Conservation (phyloP, 2,113 vertebrate species). For the Hemiprocne comata region DNA sequence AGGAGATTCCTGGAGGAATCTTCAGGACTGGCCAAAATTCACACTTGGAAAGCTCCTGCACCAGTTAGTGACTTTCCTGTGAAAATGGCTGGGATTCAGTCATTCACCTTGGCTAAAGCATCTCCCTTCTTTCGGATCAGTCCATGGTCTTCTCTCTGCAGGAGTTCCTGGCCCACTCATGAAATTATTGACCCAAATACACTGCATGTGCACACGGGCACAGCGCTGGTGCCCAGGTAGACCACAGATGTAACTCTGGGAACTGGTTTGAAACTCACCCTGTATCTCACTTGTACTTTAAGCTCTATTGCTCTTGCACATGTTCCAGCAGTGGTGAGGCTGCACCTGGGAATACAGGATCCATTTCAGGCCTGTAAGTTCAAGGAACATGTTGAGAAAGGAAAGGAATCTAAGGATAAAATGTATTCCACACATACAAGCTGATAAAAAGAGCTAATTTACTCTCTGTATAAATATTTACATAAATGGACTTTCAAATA, state of each 20-base stretch:
- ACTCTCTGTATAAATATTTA: not conserved
- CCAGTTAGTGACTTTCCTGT: not conserved
- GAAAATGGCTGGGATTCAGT: not conserved
- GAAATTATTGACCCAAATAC: not conserved
- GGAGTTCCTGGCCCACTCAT: not conserved
- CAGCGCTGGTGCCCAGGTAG: not conserved
- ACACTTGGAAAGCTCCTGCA: not conserved
- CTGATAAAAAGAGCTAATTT: not conserved
- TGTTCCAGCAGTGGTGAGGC: not conserved
- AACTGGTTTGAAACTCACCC: not conserved
- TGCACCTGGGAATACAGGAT: not conserved
- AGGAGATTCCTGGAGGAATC: not conserved
- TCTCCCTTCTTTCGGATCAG: not conserved
- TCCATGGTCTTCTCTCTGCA: not conserved
- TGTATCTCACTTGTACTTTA: accelerated
- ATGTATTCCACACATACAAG: not conserved
- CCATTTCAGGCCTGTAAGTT: not conserved
- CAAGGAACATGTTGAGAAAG: not conserved
- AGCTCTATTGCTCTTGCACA: not conserved
- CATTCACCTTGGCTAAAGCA: not conserved
- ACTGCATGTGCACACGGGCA: not conserved
- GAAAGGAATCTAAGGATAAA: not conserved
- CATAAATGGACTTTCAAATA: not conserved
- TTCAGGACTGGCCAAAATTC: not conserved
- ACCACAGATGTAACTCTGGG: not conserved